These are phyloP conservation scores for Lamproptera curius DNA, from an alignment of 2,888 invertebrate species.

Conservation along the genomic window DNA sequence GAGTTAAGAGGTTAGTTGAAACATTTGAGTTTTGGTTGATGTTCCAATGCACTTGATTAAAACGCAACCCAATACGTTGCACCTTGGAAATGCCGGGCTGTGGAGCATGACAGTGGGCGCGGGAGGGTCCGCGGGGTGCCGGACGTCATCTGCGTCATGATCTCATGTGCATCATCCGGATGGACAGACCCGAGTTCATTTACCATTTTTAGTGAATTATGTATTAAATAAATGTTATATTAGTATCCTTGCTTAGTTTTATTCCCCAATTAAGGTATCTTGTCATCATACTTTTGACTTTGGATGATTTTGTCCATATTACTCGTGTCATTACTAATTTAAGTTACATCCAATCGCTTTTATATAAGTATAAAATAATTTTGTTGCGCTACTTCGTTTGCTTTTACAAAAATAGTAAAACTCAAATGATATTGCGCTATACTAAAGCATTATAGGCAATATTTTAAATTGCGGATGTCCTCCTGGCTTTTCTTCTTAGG, in stretches of 20 bases:
- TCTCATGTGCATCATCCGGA: background rate
- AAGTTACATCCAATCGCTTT: no score
- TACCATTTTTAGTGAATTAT: no score
- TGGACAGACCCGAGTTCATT: no score
- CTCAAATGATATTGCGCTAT: no score
- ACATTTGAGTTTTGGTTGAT: background rate
- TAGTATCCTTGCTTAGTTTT: background rate
- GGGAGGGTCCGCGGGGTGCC: background rate
- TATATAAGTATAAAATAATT: no score
- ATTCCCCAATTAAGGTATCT: slow-evolving; percentile 2
- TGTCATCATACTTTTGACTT: background rate
- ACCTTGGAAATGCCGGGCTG: no score
- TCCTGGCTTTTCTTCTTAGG: background rate
- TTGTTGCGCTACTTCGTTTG: no score
- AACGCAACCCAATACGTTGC: no score
- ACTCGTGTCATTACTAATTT: slow-evolving; percentile 1
- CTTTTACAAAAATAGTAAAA: no score
- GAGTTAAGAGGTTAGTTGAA: background rate
- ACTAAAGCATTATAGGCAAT: background rate
- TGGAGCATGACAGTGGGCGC: no score
- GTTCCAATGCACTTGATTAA: background rate
- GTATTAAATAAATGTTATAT: background rate
- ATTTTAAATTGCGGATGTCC: background rate
- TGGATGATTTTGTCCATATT: slow-evolving; percentile 6
- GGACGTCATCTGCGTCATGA: background rate